Evolutionary conservation across 1,140 invertebrate genomes (phyloP).

Genomic region (Pseudomyrmex gracilis): DNA sequence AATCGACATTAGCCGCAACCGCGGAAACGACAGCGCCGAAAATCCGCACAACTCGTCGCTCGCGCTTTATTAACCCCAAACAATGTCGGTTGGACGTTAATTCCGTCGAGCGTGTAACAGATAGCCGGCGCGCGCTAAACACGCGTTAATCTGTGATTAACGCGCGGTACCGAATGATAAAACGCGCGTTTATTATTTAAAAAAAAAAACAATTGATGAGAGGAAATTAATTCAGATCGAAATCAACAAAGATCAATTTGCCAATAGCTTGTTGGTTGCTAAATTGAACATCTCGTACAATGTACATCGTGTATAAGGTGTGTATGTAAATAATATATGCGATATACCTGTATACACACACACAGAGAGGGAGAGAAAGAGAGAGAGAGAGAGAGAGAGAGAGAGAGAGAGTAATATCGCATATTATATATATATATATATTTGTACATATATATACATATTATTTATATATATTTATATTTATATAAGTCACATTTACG

Average conservation of each 20-base stretch:
- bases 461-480: too few species aligned
- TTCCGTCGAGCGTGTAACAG: constrained; percentile 56
- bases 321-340: too few species aligned
- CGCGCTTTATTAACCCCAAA: constrained; percentile 44
- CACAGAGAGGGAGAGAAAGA: too few species aligned
- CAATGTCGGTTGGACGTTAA: constrained; percentile 38
- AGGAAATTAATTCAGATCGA: background rate
- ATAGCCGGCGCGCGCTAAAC: constrained; percentile 42
- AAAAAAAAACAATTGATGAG: background rate
- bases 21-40: constrained; percentile 12
- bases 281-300: too few species aligned
- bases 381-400: too few species aligned
- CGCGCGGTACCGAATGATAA: too few species aligned
- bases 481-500: too few species aligned
- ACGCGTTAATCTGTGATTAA: constrained; percentile 44
- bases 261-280: background rate
- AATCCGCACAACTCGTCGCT: background rate
- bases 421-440: too few species aligned
- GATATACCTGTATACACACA: too few species aligned
- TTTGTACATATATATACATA: too few species aligned
- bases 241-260: background rate
- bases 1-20: constrained; percentile 24
- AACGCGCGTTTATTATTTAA: background rate
- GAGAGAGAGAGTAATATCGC: too few species aligned
- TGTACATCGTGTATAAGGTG: too few species aligned